A percentile compares a stretch with the other conserved stretches of the same genome.
phyloP scores from a whole-genome alignment of 2,797 vertebrate species.

The Myotis vivesi region DNA sequence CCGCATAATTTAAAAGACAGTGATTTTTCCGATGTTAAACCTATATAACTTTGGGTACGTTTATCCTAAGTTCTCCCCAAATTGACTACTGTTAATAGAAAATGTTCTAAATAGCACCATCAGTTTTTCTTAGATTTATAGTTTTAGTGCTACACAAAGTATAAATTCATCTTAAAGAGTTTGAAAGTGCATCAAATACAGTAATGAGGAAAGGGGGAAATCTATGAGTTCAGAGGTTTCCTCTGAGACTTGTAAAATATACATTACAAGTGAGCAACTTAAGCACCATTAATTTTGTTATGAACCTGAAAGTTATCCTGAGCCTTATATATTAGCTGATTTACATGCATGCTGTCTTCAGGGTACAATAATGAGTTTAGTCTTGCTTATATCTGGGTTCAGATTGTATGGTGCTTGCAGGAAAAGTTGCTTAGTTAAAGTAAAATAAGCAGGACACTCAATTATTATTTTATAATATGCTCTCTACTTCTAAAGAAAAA shows the following conservation, averaged over 20 bases:
- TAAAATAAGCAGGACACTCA: constrained; percentile 57
- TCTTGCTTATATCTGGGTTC: constrained; percentile 66
- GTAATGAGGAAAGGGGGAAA: constrained; percentile 61
- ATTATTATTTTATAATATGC: constrained; percentile 66
- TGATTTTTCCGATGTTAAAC: background rate
- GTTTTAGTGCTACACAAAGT: constrained; percentile 9
- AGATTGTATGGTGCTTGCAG: constrained; percentile 46
- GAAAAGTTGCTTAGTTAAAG: constrained; percentile 71
- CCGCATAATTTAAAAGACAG: background rate
- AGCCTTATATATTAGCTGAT: constrained; percentile 74
- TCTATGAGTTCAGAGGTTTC: constrained; percentile 59
- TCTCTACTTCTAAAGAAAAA: constrained; percentile 54
- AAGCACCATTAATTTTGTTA: constrained; percentile 77
- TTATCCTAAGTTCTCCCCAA: background rate
- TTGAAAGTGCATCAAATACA: constrained; percentile 65
- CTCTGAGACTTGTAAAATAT: constrained; percentile 77
- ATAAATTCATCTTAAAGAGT: constrained; percentile 54
- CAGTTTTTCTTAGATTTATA: background rate
- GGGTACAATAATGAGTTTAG: constrained; percentile 70
- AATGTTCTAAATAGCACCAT: background rate
- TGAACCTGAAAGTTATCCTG: constrained; percentile 66
- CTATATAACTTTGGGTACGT: background rate
- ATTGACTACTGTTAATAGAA: background rate
- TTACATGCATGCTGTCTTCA: constrained; percentile 72
- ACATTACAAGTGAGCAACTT: constrained; percentile 71